Percentiles rank a stretch among this genome's conserved stretches.
These are phyloP conservation scores for Platerodrilus igneus DNA, from an alignment of 2,888 invertebrate genomes.

Conservation along the genomic window DNA sequence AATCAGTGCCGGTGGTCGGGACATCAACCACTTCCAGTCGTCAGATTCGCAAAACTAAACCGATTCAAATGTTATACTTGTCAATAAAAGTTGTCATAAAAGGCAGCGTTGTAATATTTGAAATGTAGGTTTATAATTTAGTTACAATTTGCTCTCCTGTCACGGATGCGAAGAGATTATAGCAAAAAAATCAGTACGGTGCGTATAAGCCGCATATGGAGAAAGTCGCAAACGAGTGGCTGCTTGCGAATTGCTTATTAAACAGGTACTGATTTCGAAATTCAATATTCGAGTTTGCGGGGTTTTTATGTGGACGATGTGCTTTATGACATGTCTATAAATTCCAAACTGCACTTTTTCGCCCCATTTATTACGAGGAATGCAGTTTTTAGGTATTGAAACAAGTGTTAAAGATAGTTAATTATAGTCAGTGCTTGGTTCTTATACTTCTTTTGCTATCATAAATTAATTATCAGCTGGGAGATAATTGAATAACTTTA, in stretches of 20 bases:
- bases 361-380: slow-evolving; percentile 19
- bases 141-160: slow-evolving; percentile 29
- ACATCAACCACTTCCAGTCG: slow-evolving; percentile 17
- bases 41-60: slow-evolving; percentile 12
- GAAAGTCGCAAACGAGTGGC: slow-evolving; percentile 7
- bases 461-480: slow-evolving; percentile 18
- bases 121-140: slow-evolving; percentile 28
- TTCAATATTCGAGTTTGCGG: slow-evolving; percentile 14
- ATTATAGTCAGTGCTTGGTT: slow-evolving; percentile 17
- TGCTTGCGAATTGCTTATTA: slow-evolving; percentile 42
- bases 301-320: slow-evolving; percentile 18
- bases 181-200: slow-evolving; percentile 22
- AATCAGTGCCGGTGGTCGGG: slow-evolving; percentile 43
- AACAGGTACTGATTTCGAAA: slow-evolving; percentile 27
- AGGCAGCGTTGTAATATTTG: slow-evolving; percentile 25
- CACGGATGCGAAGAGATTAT: slow-evolving; percentile 31
- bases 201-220: slow-evolving; percentile 23
- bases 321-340: slow-evolving; percentile 27
- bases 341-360: slow-evolving; percentile 26
- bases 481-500: too few species aligned
- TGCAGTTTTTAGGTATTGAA: slow-evolving; percentile 17
- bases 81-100: slow-evolving; percentile 22
- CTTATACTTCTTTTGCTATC: slow-evolving; percentile 9
- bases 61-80: slow-evolving; percentile 28
- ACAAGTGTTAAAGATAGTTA: slow-evolving; percentile 18